Base-by-base conservation (phyloP, 1,140 invertebrate genomes). In the Meloidogyne floridensis region DNA sequence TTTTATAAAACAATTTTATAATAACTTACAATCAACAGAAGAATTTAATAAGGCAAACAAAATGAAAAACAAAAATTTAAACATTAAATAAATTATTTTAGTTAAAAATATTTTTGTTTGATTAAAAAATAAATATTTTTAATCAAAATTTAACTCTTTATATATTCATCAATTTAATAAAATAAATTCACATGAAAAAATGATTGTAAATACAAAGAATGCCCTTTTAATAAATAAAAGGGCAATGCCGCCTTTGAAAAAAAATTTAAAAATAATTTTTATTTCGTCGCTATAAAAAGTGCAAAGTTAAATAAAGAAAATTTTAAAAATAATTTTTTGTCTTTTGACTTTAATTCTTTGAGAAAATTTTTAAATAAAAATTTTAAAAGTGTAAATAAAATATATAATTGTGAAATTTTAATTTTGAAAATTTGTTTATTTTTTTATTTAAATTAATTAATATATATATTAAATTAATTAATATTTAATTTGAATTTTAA, bases 181-280 rank as follows among this genome's bases (percentile, higher is more conserved):
- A 65, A 65, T 65, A n/a, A 65, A 65, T 65, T 65, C 59, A 65
- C 59, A 65, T 65, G 59, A n/a, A n/a, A 65, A n/a, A 18, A n/a
- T 65, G n/a, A 5, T n/a, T 65, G 15, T n/a, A 2, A 65, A 65
- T 54, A 54, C 4, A 47, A 8, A 6, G 47, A 4, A 47, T 47
- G 47, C 4, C 47, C 10, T 54, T 13, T 65, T 59, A 65, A n/a
- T 7, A n/a, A 7, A n/a, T 65, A n/a, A n/a, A 59, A 65, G n/a
- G 3, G 15, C 15, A n/a, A 7, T 65, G n/a, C 59, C 15, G 59
- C 59, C 15, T 65, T 65, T 65, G 7, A n/a, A 18, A 54, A 54
- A 53, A 9, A 54, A 54, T 47, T 47, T 8, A 47, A 47, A 6
- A 47, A 47, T 47, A 47, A 47, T 47, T 47, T 59, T 59, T 59